Evolutionary conservation across 2,113 vertebrate genomes (phyloP).

Genomic region (Hippocampus comes): DNA sequence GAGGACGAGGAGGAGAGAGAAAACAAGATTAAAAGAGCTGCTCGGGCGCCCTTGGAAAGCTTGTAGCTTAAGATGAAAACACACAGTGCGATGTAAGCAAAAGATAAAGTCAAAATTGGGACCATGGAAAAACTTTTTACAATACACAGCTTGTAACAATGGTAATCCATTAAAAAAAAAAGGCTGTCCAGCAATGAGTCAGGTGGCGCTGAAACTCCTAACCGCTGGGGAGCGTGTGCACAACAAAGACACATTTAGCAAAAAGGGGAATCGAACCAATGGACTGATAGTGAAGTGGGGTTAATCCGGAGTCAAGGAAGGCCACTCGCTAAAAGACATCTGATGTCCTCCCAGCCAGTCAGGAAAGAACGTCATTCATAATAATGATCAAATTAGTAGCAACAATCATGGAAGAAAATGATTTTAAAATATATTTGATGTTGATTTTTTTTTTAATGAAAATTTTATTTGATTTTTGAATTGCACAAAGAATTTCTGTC

Average conservation of each 20-base stretch:
- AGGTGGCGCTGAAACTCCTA: neutral
- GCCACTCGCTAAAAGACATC: neutral
- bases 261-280: neutral
- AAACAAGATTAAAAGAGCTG: conserved; percentile 38
- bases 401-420: neutral
- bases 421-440: too few species aligned
- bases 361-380: neutral
- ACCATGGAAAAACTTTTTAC: neutral
- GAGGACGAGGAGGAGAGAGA: neutral
- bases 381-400: neutral
- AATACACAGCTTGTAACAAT: neutral
- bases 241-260: neutral
- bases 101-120: neutral
- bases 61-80: conserved; percentile 44
- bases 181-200: neutral
- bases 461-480: too few species aligned
- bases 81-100: neutral
- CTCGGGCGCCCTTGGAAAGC: conserved; percentile 33
- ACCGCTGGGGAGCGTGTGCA: neutral
- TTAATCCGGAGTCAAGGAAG: neutral
- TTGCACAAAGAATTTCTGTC: too few species aligned
- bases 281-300: neutral
- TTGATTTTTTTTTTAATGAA: too few species aligned
- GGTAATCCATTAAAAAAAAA: neutral
- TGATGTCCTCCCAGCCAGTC: neutral